phyloP scores from a whole-genome alignment of 1,140 invertebrate genomes.

The Andrena cerasifolii region DNA sequence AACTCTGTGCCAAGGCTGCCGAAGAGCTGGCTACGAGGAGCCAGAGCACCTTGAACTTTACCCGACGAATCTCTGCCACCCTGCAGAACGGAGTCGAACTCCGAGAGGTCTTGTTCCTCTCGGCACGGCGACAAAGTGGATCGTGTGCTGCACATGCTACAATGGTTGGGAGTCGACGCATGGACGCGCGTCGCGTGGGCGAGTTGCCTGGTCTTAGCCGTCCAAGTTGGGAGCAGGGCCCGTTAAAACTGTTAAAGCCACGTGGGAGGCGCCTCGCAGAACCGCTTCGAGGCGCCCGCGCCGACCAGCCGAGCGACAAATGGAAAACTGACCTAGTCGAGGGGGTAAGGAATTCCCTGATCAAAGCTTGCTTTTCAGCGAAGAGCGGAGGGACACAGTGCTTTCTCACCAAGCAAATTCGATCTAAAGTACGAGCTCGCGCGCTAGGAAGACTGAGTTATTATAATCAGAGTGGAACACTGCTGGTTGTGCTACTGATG shows the following conservation, averaged over 20 bases:
- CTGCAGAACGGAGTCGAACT: not conserved
- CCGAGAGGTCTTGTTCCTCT: not conserved
- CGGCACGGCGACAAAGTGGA: not conserved
- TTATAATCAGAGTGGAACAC: too few species aligned
- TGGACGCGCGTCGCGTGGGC: slow-evolving; percentile 51
- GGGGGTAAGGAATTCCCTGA: not conserved
- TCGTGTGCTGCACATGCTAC: not conserved
- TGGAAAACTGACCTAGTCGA: not conserved
- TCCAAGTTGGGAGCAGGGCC: slow-evolving; percentile 65
- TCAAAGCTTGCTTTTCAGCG: too few species aligned
- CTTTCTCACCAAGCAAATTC: too few species aligned
- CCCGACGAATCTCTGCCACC: not conserved
- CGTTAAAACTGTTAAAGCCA: slow-evolving; percentile 67
- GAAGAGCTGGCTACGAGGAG: not conserved
- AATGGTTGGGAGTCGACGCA: not conserved
- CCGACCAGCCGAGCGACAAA: slow-evolving; percentile 7
- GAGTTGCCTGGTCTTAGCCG: slow-evolving; percentile 68
- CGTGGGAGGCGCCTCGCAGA: slow-evolving; percentile 63
- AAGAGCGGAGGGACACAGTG: too few species aligned
- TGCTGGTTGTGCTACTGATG: slow-evolving; percentile 1
- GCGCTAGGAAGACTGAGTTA: too few species aligned
- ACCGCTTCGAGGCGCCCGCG: not conserved
- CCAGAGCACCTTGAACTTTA: slow-evolving; percentile 16
- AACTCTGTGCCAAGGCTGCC: not conserved
- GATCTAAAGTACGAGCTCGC: too few species aligned